Percentiles rank a stretch among this genome's conserved stretches.
These are phyloP conservation scores for Dryococelus australis DNA, from an alignment of 2,888 invertebrate species.

Conservation along the genomic window DNA sequence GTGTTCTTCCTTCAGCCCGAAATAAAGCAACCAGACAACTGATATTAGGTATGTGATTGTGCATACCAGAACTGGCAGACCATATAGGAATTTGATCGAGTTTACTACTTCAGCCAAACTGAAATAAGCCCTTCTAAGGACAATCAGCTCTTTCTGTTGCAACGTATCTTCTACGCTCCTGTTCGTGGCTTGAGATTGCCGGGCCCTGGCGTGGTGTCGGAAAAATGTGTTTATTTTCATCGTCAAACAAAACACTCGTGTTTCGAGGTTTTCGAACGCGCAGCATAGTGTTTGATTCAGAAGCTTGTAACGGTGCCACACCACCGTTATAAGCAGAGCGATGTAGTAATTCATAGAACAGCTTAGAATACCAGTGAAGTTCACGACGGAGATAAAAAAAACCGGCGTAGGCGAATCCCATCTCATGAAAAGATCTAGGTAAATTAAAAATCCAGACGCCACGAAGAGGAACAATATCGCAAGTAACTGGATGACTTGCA, in stretches of 20 bases:
- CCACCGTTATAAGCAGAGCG: neutral
- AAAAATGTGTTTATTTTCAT: neutral
- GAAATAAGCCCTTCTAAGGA: neutral
- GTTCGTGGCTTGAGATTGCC: neutral
- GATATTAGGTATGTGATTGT: neutral
- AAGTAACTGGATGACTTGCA: neutral
- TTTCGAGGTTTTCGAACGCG: neutral
- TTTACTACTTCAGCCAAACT: neutral
- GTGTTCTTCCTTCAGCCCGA: neutral
- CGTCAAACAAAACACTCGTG: neutral
- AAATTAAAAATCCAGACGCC: neutral
- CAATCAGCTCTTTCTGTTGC: neutral
- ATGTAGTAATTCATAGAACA: neutral
- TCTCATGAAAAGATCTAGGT: neutral
- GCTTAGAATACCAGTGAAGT: neutral
- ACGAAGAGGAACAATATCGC: neutral
- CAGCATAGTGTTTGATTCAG: neutral
- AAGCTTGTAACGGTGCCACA: neutral
- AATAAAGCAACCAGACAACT: neutral
- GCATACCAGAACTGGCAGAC: neutral
- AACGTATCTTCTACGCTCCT: neutral
- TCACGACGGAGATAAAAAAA: neutral
- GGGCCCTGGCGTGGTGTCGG: neutral
- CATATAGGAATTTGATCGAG: neutral
- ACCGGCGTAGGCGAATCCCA: neutral